Evolutionary conservation across 2,888 invertebrate species (phyloP), one percentile per base, ranked within the genome.

Genomic region (Limnephilus rhombicus): DNA sequence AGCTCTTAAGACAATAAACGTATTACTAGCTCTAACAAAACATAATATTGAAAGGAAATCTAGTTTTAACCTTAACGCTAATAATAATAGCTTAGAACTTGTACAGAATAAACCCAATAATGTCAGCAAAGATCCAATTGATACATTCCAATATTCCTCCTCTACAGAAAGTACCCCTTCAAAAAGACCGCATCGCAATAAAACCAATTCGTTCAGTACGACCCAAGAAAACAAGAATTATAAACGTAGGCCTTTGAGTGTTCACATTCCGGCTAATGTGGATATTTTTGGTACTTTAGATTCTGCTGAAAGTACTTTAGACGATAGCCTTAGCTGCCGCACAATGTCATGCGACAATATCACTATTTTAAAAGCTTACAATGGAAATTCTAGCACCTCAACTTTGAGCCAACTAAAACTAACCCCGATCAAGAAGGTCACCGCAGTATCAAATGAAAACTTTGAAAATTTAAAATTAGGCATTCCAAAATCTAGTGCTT

Each of bases 401-500:
- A 68, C 53, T 18, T 85, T 91, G 80, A 90, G 89, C 68, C 92
- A 92, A 85, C 91, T 93, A 13, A 93, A 93, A 92, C 92, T 93
- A 41, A 93, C 93, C 34, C 93, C 93, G 68, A 91, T 93, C n/a
- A 93, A 93, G 88, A 93, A 91, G 45, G 82, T 89, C 29, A 29
- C 88, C 31, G 80, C 90, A 0, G 34, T 91, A 34, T 90, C 89
- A n/a, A 92, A 90, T 81, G 91, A 93, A 41, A 92, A 92, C 81
- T 34, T 85, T 83, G 92, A 92, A 12, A 93, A 91, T n/a, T 90
- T 91, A 80, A 95, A 94, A 92, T 96, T 97, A 68, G 96, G 97
- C 7, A 94, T 97, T 93, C 97, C 97, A 12, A 95, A 97, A 92
- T 97, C 96, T 94, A 96, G 96, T 94, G 97, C 97, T 1, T 94